Evolutionary conservation across 1,140 invertebrate genomes (phyloP).

Genomic region (Ips nitidus): DNA sequence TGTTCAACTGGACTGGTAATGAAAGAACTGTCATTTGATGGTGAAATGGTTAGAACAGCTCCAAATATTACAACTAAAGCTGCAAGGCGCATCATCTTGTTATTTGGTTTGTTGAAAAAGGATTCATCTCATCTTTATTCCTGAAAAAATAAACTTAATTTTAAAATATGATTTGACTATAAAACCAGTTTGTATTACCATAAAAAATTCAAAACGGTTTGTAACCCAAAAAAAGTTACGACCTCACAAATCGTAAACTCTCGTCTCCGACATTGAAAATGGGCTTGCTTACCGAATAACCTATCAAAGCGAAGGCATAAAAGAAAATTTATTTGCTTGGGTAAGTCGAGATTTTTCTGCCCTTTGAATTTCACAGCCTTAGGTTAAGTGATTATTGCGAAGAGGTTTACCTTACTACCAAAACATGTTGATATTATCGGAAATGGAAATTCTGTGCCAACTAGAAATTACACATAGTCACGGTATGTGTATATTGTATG

Average conservation of each 20-base stretch:
- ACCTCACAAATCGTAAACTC: not conserved
- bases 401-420: not conserved
- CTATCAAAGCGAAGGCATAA: slow-evolving; percentile 1
- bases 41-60: too few species aligned
- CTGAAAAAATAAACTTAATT: not conserved
- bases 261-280: not conserved
- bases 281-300: slow-evolving; percentile 1
- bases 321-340: slow-evolving; percentile 1
- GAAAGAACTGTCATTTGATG: too few species aligned
- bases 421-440: not conserved
- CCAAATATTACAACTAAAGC: too few species aligned
- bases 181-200: too few species aligned
- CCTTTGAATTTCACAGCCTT: not conserved
- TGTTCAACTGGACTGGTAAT: too few species aligned
- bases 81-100: too few species aligned
- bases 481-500: not conserved
- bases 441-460: not conserved
- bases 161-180: not conserved
- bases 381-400: slow-evolving; percentile 5
- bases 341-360: slow-evolving; percentile 1
- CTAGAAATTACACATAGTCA: not conserved
- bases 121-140: slow-evolving; percentile 2
- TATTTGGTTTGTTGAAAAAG: not conserved
- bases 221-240: not conserved
- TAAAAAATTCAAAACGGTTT: too few species aligned